Conservation (phyloP, 2,113 vertebrate species). For the Pelodiscus sinensis region DNA sequence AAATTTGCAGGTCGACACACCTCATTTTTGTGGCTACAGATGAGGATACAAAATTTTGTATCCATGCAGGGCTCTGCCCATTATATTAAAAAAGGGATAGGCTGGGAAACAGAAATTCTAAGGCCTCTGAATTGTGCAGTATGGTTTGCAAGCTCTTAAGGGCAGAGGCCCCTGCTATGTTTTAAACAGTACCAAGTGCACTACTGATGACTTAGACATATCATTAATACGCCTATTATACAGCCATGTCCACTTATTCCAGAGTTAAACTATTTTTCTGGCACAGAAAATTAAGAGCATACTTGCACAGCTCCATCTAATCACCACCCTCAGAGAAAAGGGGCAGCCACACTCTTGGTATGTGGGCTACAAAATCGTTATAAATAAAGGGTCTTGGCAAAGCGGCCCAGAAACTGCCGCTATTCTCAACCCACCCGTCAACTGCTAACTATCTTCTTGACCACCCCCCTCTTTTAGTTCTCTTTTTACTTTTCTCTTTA, state of each 20-base stretch:
- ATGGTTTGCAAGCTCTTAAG: neutral
- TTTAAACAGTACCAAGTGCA: neutral
- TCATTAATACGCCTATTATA: conserved; percentile 19
- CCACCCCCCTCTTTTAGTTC: conserved; percentile 49
- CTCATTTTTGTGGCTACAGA: too few relatives aligned
- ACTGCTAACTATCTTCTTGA: conserved; percentile 24
- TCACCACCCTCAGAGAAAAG: conserved; percentile 44
- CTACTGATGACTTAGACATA: neutral
- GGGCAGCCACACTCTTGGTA: conserved; percentile 52
- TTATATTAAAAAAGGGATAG: neutral
- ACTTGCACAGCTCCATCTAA: conserved; percentile 59
- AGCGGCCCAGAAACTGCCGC: neutral
- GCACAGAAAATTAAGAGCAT: conserved; percentile 39
- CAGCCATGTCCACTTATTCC: neutral
- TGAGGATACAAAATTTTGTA: too few relatives aligned
- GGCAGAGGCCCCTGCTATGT: rapidly evolving
- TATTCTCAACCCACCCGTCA: conserved; percentile 39
- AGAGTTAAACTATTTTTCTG: conserved; percentile 41
- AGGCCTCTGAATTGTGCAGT: neutral
- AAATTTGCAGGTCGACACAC: too few relatives aligned
- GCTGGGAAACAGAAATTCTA: rapidly evolving
- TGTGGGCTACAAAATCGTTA: conserved; percentile 26
- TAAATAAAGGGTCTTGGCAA: conserved; percentile 37
- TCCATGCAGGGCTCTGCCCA: neutral
- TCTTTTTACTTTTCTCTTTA: neutral